Percentiles rank a stretch among this genome's conserved stretches.
phyloP scores from a whole-genome alignment of 2,888 invertebrate species.

The Tinea semifulvella region DNA sequence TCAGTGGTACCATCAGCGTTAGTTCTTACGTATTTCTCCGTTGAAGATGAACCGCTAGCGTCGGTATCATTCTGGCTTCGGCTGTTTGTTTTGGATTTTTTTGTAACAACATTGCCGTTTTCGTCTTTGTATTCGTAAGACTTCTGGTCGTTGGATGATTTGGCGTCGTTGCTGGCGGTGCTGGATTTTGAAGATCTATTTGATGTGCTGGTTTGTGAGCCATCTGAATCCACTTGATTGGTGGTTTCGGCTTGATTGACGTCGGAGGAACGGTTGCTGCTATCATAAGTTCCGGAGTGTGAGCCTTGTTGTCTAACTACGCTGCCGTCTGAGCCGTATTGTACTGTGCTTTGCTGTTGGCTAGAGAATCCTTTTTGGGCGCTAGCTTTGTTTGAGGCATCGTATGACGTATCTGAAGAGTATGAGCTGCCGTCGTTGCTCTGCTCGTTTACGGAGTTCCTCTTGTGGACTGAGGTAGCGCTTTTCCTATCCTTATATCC shows the following conservation, averaged over 20 bases:
- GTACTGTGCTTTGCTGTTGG: not conserved
- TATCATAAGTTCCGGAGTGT: not conserved
- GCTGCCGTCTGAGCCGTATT: not conserved
- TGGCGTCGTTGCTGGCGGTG: not conserved
- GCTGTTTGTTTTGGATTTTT: not conserved
- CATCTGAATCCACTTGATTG: not conserved
- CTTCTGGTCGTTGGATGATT: not conserved
- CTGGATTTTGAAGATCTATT: not conserved
- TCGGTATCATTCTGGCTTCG: not conserved
- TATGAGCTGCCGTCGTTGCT: not conserved
- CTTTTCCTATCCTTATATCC: not conserved
- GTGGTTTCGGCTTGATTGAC: not conserved
- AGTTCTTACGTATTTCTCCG: not conserved
- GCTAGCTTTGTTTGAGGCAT: not conserved
- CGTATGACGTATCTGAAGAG: not conserved
- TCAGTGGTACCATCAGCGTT: not conserved
- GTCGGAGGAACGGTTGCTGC: not conserved
- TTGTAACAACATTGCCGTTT: not conserved
- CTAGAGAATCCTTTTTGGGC: not conserved
- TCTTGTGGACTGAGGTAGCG: not conserved
- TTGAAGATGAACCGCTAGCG: not conserved
- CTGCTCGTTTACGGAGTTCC: not conserved
- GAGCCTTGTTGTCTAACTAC: not conserved
- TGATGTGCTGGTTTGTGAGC: not conserved
- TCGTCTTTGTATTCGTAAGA: not conserved